A percentile compares a stretch with the other conserved stretches of the same genome.
Evolutionary conservation across 2,888 invertebrate genomes (phyloP).

Genomic region (Macrophya annulata): DNA sequence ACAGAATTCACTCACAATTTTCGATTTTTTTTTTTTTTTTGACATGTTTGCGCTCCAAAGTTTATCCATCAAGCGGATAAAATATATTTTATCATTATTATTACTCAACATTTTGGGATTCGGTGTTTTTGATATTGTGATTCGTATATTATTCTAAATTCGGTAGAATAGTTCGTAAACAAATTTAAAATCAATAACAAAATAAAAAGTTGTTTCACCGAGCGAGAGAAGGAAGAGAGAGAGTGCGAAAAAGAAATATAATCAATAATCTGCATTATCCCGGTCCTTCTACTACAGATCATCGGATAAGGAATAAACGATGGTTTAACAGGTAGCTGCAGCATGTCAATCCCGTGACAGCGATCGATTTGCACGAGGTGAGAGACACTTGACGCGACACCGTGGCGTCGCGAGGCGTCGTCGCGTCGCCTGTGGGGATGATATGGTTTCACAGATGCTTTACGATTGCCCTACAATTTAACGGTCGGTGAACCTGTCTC

Average conservation of each 20-base stretch:
- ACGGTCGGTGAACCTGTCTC: conserved; percentile 47
- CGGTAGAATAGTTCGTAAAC: too few species aligned
- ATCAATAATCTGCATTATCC: neutral
- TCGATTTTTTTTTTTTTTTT: neutral
- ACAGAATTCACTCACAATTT: conserved; percentile 6
- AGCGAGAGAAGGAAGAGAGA: neutral
- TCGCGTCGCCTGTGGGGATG: conserved; percentile 35
- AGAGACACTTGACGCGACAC: conserved; percentile 50
- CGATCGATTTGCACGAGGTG: conserved; percentile 48
- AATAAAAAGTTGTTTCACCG: too few species aligned
- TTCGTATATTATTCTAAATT: too few species aligned
- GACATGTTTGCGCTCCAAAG: neutral
- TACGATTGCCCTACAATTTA: conserved; percentile 51
- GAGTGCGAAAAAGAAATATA: neutral
- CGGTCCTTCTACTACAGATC: neutral
- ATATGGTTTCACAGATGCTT: conserved; percentile 50
- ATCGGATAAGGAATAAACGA: neutral
- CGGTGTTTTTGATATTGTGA: too few species aligned
- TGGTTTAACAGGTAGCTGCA: conserved; percentile 28
- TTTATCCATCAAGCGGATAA: neutral
- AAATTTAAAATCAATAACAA: too few species aligned
- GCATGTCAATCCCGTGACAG: conserved; percentile 19
- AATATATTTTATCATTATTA: neutral
- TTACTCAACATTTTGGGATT: too few species aligned
- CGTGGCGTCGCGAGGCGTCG: conserved; percentile 42